Evolutionary conservation across 1,140 invertebrate species (phyloP), one percentile per base, ranked within the genome.

Genomic region (Leptopilina boulardi): DNA sequence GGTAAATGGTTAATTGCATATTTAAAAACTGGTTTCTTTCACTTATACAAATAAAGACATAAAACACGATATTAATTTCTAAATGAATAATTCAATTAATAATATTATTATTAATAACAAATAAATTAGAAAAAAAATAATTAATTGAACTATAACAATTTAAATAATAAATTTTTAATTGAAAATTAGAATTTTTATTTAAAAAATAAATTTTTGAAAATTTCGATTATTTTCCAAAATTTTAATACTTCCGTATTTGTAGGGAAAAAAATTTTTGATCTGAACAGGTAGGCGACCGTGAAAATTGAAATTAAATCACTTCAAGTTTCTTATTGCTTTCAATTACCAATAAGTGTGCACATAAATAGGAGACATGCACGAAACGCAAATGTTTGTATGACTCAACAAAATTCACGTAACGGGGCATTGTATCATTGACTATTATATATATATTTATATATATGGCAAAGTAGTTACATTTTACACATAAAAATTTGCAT

Each of bases 321-420:
- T 19, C 54, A 59, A 59, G 54, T 59, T 59, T 47, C 19, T 59
- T 34, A 34, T 34, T 59, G 54, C 54, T 26, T 59, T 59, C 54
- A 26, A 13, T 59, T 59, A 59, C 54, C 54, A 59, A 59, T 26
- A 21, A 23, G 21, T 26, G 21, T 26, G 21, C 23, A 13, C 23
- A 59, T 23, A 59, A 59, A 59, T 59, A 59, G 23, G 23, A 26
- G 54, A 26, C 19, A 59, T 23, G 6, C 54, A 23, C 23, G 23
- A 21, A 59, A 15, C 19, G 21, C 23, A 19, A 21, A 15, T 59
- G 54, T 19, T 59, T 59, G 54, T 19, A 59, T 59, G 54, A 59
- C 54, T 59, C 23, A 59, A 59, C 54, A 26, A 59, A 59, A 59
- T 26, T 11, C n/a, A 59, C 54, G 54, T 59, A 59, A 59, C 54